Base-by-base conservation (phyloP, 2,888 invertebrate species). In the Toxonevra muliebris region DNA sequence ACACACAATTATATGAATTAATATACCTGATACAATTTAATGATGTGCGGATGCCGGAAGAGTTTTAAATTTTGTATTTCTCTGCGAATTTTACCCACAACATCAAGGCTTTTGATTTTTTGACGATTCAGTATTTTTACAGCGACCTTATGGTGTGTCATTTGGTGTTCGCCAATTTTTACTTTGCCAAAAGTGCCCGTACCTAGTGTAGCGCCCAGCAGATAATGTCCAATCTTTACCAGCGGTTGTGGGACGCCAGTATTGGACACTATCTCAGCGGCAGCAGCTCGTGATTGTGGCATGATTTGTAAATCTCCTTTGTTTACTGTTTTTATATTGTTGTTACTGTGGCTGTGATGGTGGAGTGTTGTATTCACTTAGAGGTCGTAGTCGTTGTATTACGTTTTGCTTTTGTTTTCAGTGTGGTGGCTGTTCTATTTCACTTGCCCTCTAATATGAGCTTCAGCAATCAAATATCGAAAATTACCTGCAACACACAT, bases 161-260 rank as follows among this genome's bases (percentile, higher is more conserved):
- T 87, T 80, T 97, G 96, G 87, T 99, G 99, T 82, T 96, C 96
- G 11, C 98, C 99, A 80, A 98, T 97, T 89, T 99, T 99, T 2
- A 99, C 99, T 89, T 99, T 99, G 67, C 99, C 99, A 87, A 99
- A 99, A 5, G 99, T 99, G 41, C 99, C 99, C 48, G 97, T 96
- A 48, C 99, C 99, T 54, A 99, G 2, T 0, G 90, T 90, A 45
- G 86, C 86, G 1, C 98, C 98, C 61, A 99, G 87, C 64, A 96
- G 93, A 86, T 99, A 99, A 86, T 98, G 98, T 0, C 99, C 99
- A 82, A 86, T 99, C 88, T 97, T 97, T 45, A 97, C 94, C 74
- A 94, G 90, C 66, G 94, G 94, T 84, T 92, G 93, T 71, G 76
- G 92, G 88, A 79, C 81, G 17, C 71, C 73, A 12, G 69, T 71